phyloP scores from a whole-genome alignment of 2,113 vertebrate species.

The Boleophthalmus pectinirostris region DNA sequence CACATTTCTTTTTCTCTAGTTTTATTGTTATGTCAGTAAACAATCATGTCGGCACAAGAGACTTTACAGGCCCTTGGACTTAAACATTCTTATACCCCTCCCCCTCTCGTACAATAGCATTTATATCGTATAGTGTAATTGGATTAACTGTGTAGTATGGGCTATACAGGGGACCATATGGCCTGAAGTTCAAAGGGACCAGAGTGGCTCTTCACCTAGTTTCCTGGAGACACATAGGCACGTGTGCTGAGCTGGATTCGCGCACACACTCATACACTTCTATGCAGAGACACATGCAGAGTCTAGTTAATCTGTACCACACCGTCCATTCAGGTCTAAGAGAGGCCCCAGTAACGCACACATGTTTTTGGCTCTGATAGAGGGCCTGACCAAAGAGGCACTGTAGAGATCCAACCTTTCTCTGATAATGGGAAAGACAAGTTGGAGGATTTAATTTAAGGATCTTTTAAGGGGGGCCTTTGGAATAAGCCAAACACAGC shows the following conservation, averaged over 20 bases:
- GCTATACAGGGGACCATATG: constrained; percentile 65
- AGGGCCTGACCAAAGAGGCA: constrained; percentile 39
- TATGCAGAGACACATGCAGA: constrained; percentile 45
- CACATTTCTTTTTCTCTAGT: background rate
- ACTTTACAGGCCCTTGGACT: background rate
- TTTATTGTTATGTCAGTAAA: background rate
- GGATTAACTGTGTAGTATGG: constrained; percentile 44
- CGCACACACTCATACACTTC: constrained; percentile 39
- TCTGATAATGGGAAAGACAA: constrained; percentile 43
- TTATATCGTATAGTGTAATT: constrained; percentile 27
- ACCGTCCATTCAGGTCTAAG: constrained; percentile 52
- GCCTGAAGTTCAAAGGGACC: constrained; percentile 66
- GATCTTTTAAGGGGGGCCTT: too few species aligned
- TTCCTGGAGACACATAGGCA: constrained; percentile 61
- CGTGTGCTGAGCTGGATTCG: constrained; percentile 64
- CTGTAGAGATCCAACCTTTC: constrained; percentile 32
- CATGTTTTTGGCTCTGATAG: constrained; percentile 61
- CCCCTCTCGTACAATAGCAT: background rate
- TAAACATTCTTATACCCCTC: background rate
- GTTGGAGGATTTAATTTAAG: constrained; percentile 32
- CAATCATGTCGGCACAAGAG: background rate
- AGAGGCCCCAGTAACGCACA: constrained; percentile 64
- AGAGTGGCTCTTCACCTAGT: constrained; percentile 73
- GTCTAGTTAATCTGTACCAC: constrained; percentile 75
- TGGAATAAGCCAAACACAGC: too few species aligned